Conservation (phyloP, 2,888 invertebrate species). For the Nowickia ferox region DNA sequence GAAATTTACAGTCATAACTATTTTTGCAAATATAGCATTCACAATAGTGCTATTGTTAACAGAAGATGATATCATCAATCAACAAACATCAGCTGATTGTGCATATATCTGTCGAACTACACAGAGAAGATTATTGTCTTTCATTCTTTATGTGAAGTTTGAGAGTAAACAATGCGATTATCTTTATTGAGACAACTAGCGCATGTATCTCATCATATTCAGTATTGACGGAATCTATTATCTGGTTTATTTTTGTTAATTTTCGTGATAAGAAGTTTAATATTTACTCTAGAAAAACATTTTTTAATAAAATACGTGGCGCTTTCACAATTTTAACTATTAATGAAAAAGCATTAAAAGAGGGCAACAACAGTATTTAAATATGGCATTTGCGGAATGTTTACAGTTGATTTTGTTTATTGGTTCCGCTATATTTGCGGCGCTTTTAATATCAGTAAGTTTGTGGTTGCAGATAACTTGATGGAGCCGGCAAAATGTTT, state of each 20-base stretch:
- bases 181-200: background rate
- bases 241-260: slow-evolving; percentile 13
- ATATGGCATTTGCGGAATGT: slow-evolving; percentile 74
- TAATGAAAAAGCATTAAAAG: slow-evolving; percentile 28
- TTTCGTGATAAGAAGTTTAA: slow-evolving; percentile 41
- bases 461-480: background rate
- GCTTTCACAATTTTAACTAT: slow-evolving; percentile 17
- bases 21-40: background rate
- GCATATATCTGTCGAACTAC: no score
- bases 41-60: background rate
- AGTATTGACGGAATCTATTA: slow-evolving; percentile 1
- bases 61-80: no score
- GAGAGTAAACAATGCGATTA: no score
- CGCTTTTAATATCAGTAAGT: slow-evolving; percentile 75
- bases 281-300: slow-evolving; percentile 4
- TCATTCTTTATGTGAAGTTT: no score
- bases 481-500: slow-evolving; percentile 20
- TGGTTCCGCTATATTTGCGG: slow-evolving; percentile 75
- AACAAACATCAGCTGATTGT: no score
- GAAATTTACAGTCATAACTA: no score
- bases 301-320: slow-evolving; percentile 66
- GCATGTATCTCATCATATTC: background rate
- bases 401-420: slow-evolving; percentile 74
- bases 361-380: slow-evolving; percentile 38
- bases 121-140: no score